A percentile compares a stretch with the other conserved stretches of the same genome.
Conservation (phyloP, 2,888 invertebrate species). For the Agrilus biguttatus region DNA sequence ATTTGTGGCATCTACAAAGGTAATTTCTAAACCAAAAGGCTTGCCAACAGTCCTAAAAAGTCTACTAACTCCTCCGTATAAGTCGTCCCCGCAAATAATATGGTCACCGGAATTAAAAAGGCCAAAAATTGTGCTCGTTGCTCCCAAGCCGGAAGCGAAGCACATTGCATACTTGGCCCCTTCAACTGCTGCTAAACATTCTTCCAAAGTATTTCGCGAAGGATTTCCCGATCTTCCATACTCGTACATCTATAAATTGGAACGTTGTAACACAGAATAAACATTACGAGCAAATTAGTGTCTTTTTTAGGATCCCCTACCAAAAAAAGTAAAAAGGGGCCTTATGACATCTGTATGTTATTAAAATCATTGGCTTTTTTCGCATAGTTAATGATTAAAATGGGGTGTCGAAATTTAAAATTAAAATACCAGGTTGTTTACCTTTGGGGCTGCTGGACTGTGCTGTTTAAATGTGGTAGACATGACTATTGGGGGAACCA, state of each 20-base stretch:
- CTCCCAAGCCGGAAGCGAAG: conserved; percentile 78
- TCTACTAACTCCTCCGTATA: conserved; percentile 81
- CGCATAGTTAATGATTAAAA: no score
- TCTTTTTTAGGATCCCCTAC: no score
- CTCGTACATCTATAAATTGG: conserved; percentile 54
- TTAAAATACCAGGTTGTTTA: conserved; percentile 22
- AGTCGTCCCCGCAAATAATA: conserved; percentile 70
- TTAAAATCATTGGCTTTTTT: no score
- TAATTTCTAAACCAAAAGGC: conserved; percentile 48
- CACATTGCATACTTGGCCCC: conserved; percentile 63
- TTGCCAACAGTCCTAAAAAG: conserved; percentile 31
- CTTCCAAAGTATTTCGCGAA: conserved; percentile 68
- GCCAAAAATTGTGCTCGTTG: conserved; percentile 55
- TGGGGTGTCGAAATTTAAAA: no score
- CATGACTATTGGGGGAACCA: conserved; percentile 79
- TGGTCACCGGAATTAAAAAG: conserved; percentile 72
- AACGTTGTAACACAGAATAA: no score
- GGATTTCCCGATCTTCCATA: conserved; percentile 89
- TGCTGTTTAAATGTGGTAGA: conserved; percentile 87
- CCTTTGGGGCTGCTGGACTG: conserved; percentile 68
- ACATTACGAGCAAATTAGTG: not conserved
- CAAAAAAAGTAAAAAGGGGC: no score
- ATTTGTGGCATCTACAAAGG: conserved; percentile 62
- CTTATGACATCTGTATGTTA: not conserved
- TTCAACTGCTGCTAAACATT: conserved; percentile 75